Evolutionary conservation across 2,888 invertebrate genomes (phyloP), one percentile per base, ranked within the genome.

Genomic region (Drosophila glabriapex): DNA sequence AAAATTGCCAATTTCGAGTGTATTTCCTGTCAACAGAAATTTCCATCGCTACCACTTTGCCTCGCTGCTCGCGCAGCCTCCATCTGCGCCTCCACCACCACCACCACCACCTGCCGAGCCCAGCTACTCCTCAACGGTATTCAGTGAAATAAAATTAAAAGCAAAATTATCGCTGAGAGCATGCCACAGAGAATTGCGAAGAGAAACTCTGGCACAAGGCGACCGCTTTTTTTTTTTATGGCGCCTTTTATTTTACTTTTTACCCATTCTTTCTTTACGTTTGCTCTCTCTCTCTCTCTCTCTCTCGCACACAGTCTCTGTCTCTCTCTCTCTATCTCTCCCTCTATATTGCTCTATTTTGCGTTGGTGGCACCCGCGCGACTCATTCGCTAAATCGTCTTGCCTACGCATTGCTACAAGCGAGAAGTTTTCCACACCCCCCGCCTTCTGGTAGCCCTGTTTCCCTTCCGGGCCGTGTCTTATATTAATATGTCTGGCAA

Each of bases 1-100:
- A 92, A 92, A 92, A 92, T 93, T 93, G 93, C 92, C 93, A 93
- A 93, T 93, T 93, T 93, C 91, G 90, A 92, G 91, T 92, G 93
- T 93, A 93, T 93, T 93, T 93, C 93, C 93, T 91, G 93, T 93
- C 91, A 93, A 92, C 92, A 91, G 89, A 90, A 91, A 91, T 91
- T 92, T 90, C 76, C 90, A 83, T 79, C 41, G 37, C 55, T 49
- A 50, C 69, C 70, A 69, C 56, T 56, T 50, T 41, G 19, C 29
- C 52, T 43, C 53, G 63, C 22, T 25, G 52, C 37, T n/a, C n/a
- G 25, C 46, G 16, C 33, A n/a, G 29, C 52, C 5, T 22, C 7
- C 41, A 7, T 16, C 29, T 1, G 12, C 43, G 5, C 19, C 37
- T 33, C 12, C n/a, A 12, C 12, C 19, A 14, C 10, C 41, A n/a